A percentile compares a stretch with the other conserved stretches of the same genome.
Conservation (phyloP, 64 coral and sea anemone genomes). For the Stichodactyla helianthus region DNA sequence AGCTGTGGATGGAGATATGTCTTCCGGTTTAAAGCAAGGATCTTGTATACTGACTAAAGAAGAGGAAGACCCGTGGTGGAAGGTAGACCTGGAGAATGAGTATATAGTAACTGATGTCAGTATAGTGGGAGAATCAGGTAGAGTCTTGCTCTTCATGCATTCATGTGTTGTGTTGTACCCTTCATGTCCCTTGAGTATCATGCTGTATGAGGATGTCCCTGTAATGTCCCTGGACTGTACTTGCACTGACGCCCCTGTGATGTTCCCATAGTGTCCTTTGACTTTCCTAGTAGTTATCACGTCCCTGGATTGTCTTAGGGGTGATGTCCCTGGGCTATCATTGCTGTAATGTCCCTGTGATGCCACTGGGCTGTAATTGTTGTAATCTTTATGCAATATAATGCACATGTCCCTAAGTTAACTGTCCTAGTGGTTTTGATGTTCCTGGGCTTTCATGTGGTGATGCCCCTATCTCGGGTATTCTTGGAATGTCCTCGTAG, state of each 20-base stretch:
- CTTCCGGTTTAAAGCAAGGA: conserved; percentile 30
- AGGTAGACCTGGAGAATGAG: conserved; percentile 55
- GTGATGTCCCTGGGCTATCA: no score
- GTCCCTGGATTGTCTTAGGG: no score
- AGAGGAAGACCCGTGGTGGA: conserved; percentile 76
- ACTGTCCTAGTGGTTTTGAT: no score
- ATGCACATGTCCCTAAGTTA: no score
- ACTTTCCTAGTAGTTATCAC: not conserved
- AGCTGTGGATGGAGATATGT: conserved; percentile 72
- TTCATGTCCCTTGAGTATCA: not conserved
- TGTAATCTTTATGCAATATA: no score
- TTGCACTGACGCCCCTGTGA: no score
- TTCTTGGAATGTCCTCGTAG: no score
- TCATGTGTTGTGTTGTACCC: not conserved
- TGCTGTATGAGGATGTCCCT: not conserved
- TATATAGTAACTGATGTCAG: conserved; percentile 80
- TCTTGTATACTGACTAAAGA: conserved; percentile 57
- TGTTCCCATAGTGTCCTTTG: not conserved
- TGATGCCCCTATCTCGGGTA: no score
- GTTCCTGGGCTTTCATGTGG: no score
- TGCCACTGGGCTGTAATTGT: no score
- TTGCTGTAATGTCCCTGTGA: no score
- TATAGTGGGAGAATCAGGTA: conserved; percentile 62
- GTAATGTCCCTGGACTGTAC: no score
- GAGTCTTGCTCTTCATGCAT: not conserved